Evolutionary conservation across 35 echinoderm and acorn worm species (phyloP).

Genomic region (Apostichopus californicus): DNA sequence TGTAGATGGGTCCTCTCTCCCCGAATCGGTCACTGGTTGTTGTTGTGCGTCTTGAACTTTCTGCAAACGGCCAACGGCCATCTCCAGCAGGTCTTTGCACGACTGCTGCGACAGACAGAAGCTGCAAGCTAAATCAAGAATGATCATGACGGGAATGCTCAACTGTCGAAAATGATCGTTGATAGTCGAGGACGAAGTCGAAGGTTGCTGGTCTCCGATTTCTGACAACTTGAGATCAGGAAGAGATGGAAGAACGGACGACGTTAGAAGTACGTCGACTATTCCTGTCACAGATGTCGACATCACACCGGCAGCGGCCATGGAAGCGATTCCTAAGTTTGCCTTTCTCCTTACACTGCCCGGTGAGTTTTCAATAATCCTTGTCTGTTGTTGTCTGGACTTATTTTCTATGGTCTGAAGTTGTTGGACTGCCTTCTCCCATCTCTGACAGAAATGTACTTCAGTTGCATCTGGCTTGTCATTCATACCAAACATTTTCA

Average conservation of each 20-base stretch:
- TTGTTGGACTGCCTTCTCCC: slow-evolving; percentile 67
- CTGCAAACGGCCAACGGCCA: slow-evolving; percentile 65
- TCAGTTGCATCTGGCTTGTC: slow-evolving; percentile 81
- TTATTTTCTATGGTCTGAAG: slow-evolving; percentile 68
- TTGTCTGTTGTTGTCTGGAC: slow-evolving; percentile 11
- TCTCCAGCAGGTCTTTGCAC: slow-evolving; percentile 73
- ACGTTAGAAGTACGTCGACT: slow-evolving; percentile 74
- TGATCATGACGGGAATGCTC: slow-evolving; percentile 70
- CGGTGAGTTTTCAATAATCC: background rate
- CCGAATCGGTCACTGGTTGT: background rate
- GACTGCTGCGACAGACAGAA: slow-evolving; percentile 66
- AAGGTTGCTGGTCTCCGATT: background rate
- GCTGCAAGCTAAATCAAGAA: slow-evolving; percentile 87
- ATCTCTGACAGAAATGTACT: slow-evolving; percentile 82
- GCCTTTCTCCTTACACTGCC: background rate
- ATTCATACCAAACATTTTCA: slow-evolving; percentile 93
- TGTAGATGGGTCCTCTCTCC: background rate
- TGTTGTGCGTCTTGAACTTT: background rate
- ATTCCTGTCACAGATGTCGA: slow-evolving; percentile 75
- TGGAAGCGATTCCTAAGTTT: slow-evolving; percentile 63
- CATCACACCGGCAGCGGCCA: slow-evolving; percentile 80
- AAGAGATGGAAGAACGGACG: slow-evolving; percentile 63
- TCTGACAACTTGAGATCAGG: slow-evolving; percentile 15
- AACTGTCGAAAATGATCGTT: slow-evolving; percentile 52
- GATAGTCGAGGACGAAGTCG: slow-evolving; percentile 3